Percentiles rank a stretch among this genome's conserved stretches.
Evolutionary conservation across 2,113 vertebrate genomes (phyloP).

Genomic region (Fregetta grallaria): DNA sequence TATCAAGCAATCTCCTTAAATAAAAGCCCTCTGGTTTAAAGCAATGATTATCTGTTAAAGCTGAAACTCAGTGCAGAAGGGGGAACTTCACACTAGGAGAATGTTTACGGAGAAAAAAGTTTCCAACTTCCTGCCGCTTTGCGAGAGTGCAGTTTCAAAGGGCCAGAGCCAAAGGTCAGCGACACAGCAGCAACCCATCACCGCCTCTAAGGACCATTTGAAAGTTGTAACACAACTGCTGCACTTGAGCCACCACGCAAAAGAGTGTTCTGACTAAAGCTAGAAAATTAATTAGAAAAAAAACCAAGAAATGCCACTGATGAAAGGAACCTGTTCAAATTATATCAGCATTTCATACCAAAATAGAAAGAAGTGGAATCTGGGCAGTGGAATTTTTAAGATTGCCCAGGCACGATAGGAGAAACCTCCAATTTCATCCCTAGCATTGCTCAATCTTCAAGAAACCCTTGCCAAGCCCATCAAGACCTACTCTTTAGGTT

Average conservation of each 20-base stretch:
- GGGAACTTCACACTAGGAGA: neutral
- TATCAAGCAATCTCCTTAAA: neutral
- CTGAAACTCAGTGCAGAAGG: neutral
- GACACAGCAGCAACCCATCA: neutral
- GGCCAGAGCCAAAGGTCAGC: neutral
- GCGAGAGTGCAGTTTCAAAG: neutral
- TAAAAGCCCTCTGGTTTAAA: neutral
- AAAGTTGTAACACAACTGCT: neutral
- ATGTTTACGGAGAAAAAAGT: neutral
- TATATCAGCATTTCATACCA: neutral
- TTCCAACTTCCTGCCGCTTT: accelerated
- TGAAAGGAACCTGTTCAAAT: neutral
- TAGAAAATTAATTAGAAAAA: neutral
- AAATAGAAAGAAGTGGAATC: neutral
- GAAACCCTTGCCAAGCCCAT: neutral
- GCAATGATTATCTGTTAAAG: neutral
- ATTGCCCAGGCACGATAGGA: accelerated
- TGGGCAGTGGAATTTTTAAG: neutral
- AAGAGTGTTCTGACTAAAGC: neutral
- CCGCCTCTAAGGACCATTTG: neutral
- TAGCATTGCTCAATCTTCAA: neutral
- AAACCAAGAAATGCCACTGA: neutral
- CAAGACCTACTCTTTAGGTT: neutral
- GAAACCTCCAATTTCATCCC: neutral
- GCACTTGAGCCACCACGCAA: neutral